Conservation (phyloP, 2,113 vertebrate genomes). For the Porphyrio hochstetteri region DNA sequence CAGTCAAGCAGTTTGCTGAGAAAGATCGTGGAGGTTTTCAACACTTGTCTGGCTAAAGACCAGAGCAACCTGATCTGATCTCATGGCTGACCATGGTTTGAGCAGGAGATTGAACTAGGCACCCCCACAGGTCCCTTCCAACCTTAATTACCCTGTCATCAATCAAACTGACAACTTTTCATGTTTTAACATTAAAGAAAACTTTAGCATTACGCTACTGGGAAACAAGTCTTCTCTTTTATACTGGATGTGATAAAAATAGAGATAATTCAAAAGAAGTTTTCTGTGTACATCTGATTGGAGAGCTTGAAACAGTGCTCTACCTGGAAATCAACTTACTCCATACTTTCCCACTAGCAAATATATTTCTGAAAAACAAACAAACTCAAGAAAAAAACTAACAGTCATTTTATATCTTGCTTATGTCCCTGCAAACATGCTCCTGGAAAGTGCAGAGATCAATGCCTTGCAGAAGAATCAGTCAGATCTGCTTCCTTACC, state of each 20-base stretch:
- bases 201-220: neutral
- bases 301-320: neutral
- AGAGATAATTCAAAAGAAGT: neutral
- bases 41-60: neutral
- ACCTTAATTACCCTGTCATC: neutral
- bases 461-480: neutral
- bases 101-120: neutral
- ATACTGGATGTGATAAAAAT: neutral
- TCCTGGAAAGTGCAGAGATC: neutral
- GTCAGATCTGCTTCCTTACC: neutral
- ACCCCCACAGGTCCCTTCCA: neutral
- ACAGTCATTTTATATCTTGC: neutral
- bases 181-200: neutral
- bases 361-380: neutral
- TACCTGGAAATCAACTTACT: neutral
- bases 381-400: neutral
- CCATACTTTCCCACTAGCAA: neutral
- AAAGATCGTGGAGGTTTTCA: neutral
- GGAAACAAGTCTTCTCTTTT: neutral
- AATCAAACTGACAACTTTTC: neutral
- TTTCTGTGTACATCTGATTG: neutral
- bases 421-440: neutral
- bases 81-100: neutral
- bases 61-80: neutral
- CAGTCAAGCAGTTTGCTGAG: neutral